Conservation (phyloP, 2,797 vertebrate genomes). For the Acestrorhynchus altus region DNA sequence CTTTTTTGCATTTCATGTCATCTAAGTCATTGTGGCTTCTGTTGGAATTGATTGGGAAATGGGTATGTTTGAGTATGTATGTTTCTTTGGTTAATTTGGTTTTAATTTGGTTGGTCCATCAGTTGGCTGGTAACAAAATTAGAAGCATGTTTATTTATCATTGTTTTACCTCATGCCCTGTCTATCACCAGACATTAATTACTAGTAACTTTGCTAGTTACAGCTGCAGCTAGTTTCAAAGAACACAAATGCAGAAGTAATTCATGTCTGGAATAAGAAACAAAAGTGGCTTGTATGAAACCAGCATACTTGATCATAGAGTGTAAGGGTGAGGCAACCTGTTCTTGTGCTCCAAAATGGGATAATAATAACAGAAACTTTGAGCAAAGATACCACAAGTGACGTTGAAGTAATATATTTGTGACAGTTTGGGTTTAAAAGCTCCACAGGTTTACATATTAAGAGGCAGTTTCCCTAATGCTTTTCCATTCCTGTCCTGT, state of each 20-base stretch:
- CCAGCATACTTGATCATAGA: background rate
- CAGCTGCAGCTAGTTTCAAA: background rate
- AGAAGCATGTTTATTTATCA: background rate
- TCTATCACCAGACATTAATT: background rate
- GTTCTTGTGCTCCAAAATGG: background rate
- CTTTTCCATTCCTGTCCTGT: background rate
- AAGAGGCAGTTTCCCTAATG: background rate
- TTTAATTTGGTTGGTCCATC: background rate
- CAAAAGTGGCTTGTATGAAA: background rate
- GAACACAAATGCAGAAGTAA: background rate
- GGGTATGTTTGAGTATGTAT: background rate
- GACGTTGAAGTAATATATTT: background rate
- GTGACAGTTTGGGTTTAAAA: background rate
- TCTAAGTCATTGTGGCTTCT: conserved; percentile 5
- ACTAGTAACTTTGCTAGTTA: background rate
- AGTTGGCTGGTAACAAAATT: background rate
- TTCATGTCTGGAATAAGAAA: background rate
- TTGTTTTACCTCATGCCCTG: background rate
- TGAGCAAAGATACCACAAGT: background rate
- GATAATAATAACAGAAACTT: background rate
- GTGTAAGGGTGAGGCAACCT: background rate
- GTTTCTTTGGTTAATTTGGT: background rate
- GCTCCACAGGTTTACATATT: background rate
- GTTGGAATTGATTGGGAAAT: background rate
- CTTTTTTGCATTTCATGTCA: background rate